phyloP scores from a whole-genome alignment of 2,888 invertebrate genomes.

The Perizoma flavofasciatum region DNA sequence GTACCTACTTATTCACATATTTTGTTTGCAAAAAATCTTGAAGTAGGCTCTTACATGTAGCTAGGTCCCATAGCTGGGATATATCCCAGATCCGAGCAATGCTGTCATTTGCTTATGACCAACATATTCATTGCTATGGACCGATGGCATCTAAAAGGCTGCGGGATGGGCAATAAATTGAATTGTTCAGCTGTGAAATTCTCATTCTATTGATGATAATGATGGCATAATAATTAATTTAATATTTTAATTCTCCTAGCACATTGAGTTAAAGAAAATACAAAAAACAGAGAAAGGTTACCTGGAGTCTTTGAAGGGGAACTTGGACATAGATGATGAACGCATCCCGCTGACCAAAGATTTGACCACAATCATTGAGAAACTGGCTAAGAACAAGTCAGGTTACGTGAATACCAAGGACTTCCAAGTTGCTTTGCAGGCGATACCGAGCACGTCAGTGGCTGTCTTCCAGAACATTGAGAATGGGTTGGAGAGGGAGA shows the following conservation, averaged over 20 bases:
- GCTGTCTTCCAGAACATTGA: conserved; percentile 87
- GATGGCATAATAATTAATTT: no score
- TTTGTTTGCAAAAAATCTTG: no score
- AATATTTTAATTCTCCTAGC: conserved; percentile 51
- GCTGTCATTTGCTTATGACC: no score
- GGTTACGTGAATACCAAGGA: conserved; percentile 11
- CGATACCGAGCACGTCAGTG: conserved; percentile 83
- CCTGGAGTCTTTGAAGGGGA: conserved; percentile 62
- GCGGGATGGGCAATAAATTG: no score
- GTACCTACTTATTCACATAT: no score
- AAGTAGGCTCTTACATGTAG: no score
- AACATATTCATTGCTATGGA: no score
- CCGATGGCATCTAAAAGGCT: no score
- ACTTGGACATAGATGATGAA: conserved; percentile 49
- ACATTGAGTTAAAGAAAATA: conserved; percentile 74
- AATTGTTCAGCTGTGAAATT: no score
- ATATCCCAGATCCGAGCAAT: no score
- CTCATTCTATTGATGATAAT: no score
- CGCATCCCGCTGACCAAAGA: conserved; percentile 78
- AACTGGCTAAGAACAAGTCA: conserved; percentile 61
- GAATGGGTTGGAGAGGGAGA: conserved; percentile 52
- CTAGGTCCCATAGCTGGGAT: no score
- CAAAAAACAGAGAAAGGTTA: conserved; percentile 76
- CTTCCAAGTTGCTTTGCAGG: conserved; percentile 69
- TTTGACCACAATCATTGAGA: conserved; percentile 82